phyloP scores from a whole-genome alignment of 2,797 vertebrate species.

The Anolis apletophallus region DNA sequence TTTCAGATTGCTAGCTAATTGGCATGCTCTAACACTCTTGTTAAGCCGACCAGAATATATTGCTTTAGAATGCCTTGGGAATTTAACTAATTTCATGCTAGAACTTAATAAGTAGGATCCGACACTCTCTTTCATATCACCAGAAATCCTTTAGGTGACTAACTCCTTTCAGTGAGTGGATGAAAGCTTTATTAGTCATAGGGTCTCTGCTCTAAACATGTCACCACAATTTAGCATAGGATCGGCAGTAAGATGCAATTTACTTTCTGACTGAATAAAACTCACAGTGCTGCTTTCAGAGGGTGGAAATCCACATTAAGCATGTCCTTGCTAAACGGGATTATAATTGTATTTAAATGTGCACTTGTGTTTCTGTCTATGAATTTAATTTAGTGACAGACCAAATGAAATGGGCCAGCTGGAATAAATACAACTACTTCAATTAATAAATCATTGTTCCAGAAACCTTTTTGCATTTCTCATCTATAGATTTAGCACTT shows the following conservation, averaged over 20 bases:
- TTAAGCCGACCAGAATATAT: constrained; percentile 76
- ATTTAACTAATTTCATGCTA: constrained; percentile 82
- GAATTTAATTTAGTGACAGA: constrained; percentile 55
- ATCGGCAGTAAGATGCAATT: constrained; percentile 64
- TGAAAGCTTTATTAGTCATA: constrained; percentile 78
- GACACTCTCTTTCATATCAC: constrained; percentile 77
- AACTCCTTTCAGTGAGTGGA: constrained; percentile 73
- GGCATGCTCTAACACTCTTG: constrained; percentile 75
- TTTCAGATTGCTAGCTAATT: constrained; percentile 76
- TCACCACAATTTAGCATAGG: constrained; percentile 68
- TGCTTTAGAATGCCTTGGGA: constrained; percentile 77
- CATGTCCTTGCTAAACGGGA: constrained; percentile 54
- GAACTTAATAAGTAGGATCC: constrained; percentile 79
- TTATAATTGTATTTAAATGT: constrained; percentile 55
- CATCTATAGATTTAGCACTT: constrained; percentile 29
- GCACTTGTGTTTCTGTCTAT: constrained; percentile 52
- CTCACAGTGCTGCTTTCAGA: constrained; percentile 53
- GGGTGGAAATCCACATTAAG: constrained; percentile 52
- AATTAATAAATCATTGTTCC: constrained; percentile 43
- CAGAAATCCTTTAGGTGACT: constrained; percentile 77
- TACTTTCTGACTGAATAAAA: constrained; percentile 67
- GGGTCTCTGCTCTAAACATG: constrained; percentile 69
- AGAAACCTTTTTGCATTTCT: neutral
- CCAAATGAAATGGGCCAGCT: neutral
- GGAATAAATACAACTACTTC: neutral